Percentiles rank a stretch among this genome's conserved stretches.
Evolutionary conservation across 2,797 vertebrate genomes (phyloP).

Genomic region (Siniperca undulata): DNA sequence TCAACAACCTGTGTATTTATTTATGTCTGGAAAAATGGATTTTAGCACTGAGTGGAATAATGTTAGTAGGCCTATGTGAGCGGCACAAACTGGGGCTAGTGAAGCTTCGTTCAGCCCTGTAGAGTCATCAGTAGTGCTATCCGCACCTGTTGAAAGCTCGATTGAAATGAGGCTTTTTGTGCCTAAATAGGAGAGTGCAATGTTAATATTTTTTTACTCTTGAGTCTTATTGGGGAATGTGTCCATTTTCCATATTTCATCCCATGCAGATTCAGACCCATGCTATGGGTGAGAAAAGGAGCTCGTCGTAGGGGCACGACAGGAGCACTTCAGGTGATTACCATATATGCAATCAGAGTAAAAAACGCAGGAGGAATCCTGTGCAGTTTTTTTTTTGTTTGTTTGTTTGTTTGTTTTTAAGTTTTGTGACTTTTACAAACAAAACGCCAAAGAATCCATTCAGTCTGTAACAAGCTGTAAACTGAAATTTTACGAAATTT

Average conservation of each 20-base stretch:
- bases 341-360: conserved; percentile 55
- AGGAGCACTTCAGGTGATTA: conserved; percentile 65
- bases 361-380: conserved; percentile 24
- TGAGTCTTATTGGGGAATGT: conserved; percentile 76
- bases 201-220: conserved; percentile 52
- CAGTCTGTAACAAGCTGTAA: conserved; percentile 26
- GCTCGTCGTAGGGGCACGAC: conserved; percentile 16
- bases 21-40: too few species aligned
- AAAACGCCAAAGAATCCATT: conserved; percentile 73
- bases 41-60: not conserved
- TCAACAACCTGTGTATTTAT: not conserved
- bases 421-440: conserved; percentile 25
- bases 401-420: not conserved
- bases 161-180: conserved; percentile 46
- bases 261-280: conserved; percentile 32
- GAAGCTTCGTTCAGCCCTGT: not conserved
- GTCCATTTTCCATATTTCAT: conserved; percentile 24
- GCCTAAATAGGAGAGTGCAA: conserved; percentile 74
- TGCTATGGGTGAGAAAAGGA: conserved; percentile 3
- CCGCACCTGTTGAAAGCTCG: conserved; percentile 24
- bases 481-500: conserved; percentile 5
- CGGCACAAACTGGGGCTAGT: not conserved
- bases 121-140: not conserved
- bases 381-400: not conserved
- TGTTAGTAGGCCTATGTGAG: not conserved